Percentiles rank a stretch among this genome's conserved stretches.
Conservation (phyloP, 2,888 invertebrate species). For the Tanypteryx hageni region DNA sequence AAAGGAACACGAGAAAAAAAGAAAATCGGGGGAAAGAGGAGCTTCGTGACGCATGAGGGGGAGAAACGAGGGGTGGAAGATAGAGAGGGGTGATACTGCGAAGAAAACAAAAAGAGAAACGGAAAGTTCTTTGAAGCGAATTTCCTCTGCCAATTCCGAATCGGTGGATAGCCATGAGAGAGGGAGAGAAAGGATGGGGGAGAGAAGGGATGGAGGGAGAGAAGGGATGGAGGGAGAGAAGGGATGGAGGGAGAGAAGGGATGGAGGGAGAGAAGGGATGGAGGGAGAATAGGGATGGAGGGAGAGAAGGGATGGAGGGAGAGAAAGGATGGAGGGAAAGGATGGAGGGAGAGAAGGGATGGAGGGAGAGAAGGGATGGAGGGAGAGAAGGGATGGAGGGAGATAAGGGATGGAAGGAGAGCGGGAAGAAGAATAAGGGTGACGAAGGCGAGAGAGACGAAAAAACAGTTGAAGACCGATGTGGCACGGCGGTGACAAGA, state of each 20-base stretch:
- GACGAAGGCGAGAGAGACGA: not conserved
- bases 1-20: not conserved
- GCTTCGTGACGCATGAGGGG: not conserved
- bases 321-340: not conserved
- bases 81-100: not conserved
- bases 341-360: not conserved
- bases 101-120: slow-evolving; percentile 3
- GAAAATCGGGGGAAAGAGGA: not conserved
- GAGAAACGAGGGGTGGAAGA: slow-evolving; percentile 10
- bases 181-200: not conserved
- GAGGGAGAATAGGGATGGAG: not conserved
- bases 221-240: not conserved
- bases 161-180: not conserved
- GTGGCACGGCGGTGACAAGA: not conserved
- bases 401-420: not conserved
- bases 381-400: too few relatives aligned
- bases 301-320: not conserved
- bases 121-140: slow-evolving; percentile 32
- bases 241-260: not conserved
- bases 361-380: not conserved
- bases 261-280: not conserved
- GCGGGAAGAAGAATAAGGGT: not conserved
- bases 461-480: not conserved
- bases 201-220: not conserved
- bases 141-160: slow-evolving; percentile 48